phyloP scores from a whole-genome alignment of 53 echinoderm and acorn worm genomes.

The Echinarachnius parma region DNA sequence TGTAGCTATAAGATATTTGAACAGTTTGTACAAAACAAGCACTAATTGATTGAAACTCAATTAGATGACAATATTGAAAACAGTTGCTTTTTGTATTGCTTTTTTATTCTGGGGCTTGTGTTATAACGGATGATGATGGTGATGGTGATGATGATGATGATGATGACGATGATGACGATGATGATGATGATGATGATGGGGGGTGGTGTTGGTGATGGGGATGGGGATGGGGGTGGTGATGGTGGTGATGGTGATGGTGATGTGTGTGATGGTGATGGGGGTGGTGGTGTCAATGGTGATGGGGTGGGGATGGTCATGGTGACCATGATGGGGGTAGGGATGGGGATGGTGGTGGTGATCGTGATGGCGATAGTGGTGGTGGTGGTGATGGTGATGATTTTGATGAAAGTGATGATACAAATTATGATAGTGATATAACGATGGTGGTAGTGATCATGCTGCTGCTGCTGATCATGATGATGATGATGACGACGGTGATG shows the following conservation, averaged over 20 bases:
- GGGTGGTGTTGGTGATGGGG: background rate
- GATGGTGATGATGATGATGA: conserved; percentile 4
- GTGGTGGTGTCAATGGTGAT: background rate
- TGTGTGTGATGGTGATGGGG: background rate
- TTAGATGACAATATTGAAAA: too few relatives aligned
- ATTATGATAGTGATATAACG: too few relatives aligned
- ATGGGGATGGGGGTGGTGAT: background rate
- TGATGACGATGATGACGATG: background rate
- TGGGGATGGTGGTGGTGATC: background rate
- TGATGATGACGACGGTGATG: too few relatives aligned
- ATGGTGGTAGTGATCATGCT: too few relatives aligned
- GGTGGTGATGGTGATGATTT: too few relatives aligned
- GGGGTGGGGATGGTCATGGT: background rate
- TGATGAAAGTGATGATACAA: too few relatives aligned
- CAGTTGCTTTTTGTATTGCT: too few relatives aligned
- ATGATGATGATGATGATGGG: background rate
- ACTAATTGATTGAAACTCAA: too few relatives aligned
- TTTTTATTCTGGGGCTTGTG: too few relatives aligned
- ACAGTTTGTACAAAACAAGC: too few relatives aligned
- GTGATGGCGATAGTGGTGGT: background rate
- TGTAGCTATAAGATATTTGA: too few relatives aligned
- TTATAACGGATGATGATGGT: conserved; percentile 18
- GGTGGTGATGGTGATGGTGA: background rate
- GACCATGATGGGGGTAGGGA: background rate
- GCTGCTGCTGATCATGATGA: too few relatives aligned